A percentile compares a stretch with the other conserved stretches of the same genome.
These are phyloP conservation scores for Mystacides longicornis DNA, from an alignment of 2,888 invertebrate species.

Conservation along the genomic window DNA sequence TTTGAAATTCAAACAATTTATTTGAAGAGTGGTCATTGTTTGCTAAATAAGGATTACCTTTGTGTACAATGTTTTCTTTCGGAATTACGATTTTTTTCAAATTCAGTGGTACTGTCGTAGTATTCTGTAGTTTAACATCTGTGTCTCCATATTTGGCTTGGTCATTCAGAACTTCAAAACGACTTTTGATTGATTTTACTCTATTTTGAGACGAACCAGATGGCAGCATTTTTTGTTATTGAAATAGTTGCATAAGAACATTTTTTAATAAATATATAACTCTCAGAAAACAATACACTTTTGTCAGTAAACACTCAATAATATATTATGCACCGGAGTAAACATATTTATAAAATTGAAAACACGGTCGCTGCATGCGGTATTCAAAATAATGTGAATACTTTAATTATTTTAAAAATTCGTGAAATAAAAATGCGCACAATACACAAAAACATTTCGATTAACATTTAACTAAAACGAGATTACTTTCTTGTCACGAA, in stretches of 20 bases:
- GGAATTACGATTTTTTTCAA: constrained; percentile 7
- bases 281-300: too few relatives aligned
- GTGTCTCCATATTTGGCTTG: constrained; percentile 28
- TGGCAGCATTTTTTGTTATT: constrained; percentile 12
- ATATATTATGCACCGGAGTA: too few relatives aligned
- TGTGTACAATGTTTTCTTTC: constrained; percentile 28
- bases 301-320: too few relatives aligned
- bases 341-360: too few relatives aligned
- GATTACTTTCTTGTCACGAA: not conserved
- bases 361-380: too few relatives aligned
- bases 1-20: not conserved
- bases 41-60: constrained; percentile 5
- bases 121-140: constrained; percentile 5
- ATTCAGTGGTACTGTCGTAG: constrained; percentile 9
- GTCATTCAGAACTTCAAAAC: constrained; percentile 50
- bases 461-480: not conserved
- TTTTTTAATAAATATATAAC: too few relatives aligned
- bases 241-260: not conserved
- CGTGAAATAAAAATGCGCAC: too few relatives aligned
- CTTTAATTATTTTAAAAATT: too few relatives aligned
- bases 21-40: not conserved
- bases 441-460: too few relatives aligned
- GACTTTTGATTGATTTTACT: constrained; percentile 58
- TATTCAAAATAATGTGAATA: too few relatives aligned
- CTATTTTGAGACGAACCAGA: constrained; percentile 33